Percentiles rank a stretch among this genome's conserved stretches.
These are phyloP conservation scores for Mesochorus sp. DNA, from an alignment of 2,888 invertebrate species.

Conservation along the genomic window DNA sequence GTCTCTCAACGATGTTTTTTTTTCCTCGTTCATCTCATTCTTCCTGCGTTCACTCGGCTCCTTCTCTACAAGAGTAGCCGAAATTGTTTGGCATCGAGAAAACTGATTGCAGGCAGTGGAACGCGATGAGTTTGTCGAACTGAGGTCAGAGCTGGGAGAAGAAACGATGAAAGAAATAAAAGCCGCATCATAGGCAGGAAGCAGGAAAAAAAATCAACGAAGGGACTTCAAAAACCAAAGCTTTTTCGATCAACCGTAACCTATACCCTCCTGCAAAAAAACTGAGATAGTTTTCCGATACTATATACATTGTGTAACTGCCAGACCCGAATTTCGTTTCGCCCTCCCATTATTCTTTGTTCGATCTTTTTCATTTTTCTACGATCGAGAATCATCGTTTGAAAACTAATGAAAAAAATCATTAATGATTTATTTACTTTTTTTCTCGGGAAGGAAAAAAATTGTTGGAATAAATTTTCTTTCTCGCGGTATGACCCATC, in stretches of 20 bases:
- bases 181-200: not conserved
- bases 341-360: too few relatives aligned
- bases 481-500: too few relatives aligned
- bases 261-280: not conserved
- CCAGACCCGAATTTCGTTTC: too few relatives aligned
- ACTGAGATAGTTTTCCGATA: slow-evolving; percentile 18
- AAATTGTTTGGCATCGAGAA: slow-evolving; percentile 29
- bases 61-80: not conserved
- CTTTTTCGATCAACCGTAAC: not conserved
- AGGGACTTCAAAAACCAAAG: not conserved
- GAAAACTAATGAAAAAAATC: too few relatives aligned
- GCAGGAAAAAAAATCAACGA: not conserved
- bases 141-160: too few relatives aligned
- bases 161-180: not conserved
- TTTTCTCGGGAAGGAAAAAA: not conserved
- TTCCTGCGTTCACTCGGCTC: not conserved
- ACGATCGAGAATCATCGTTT: too few relatives aligned
- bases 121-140: not conserved
- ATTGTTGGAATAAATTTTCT: not conserved
- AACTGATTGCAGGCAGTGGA: not conserved
- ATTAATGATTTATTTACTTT: too few relatives aligned
- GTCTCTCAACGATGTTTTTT: not conserved
- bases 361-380: not conserved
- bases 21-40: not conserved
- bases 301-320: too few relatives aligned